Percentiles rank a stretch among this genome's conserved stretches.
Evolutionary conservation across 2,113 vertebrate genomes (phyloP).

Genomic region (Hippocampus mohnikei): DNA sequence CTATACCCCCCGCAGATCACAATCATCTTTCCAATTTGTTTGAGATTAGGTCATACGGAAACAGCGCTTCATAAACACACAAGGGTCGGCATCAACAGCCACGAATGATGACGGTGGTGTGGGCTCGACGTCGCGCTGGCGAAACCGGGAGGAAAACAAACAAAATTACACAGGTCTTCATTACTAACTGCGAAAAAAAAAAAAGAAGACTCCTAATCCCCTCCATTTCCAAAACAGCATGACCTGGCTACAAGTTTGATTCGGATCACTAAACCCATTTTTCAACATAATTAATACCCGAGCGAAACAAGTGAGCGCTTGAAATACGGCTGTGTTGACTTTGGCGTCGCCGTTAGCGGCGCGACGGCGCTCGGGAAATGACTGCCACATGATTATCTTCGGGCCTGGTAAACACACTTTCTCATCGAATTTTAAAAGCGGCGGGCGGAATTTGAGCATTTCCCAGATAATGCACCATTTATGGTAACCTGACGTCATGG

Average conservation of each 20-base stretch:
- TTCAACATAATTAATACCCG: constrained; percentile 36
- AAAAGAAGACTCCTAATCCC: constrained; percentile 12
- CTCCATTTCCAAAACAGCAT: constrained; percentile 32
- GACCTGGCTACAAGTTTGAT: constrained; percentile 48
- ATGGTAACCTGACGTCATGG: too few relatives aligned
- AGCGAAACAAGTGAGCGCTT: constrained; percentile 32
- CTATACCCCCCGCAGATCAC: constrained; percentile 59
- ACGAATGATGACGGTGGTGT: constrained; percentile 23
- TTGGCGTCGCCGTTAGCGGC: background rate
- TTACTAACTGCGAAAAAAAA: constrained; percentile 31
- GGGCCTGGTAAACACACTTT: background rate
- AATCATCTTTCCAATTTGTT: constrained; percentile 69
- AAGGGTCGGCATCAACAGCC: constrained; percentile 19
- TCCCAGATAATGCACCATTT: too few relatives aligned
- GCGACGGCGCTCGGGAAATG: background rate
- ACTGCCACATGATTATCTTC: background rate
- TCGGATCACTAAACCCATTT: constrained; percentile 43
- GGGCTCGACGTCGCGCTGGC: constrained; percentile 44
- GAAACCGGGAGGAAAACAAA: constrained; percentile 47
- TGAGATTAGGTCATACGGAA: constrained; percentile 69
- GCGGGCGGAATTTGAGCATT: too few relatives aligned
- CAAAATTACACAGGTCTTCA: constrained; percentile 34
- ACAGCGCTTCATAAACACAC: constrained; percentile 56
- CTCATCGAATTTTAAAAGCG: background rate
- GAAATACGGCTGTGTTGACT: constrained; percentile 26